Evolutionary conservation across 2,113 vertebrate genomes (phyloP).

Genomic region (Gnathonemus longibarbis): DNA sequence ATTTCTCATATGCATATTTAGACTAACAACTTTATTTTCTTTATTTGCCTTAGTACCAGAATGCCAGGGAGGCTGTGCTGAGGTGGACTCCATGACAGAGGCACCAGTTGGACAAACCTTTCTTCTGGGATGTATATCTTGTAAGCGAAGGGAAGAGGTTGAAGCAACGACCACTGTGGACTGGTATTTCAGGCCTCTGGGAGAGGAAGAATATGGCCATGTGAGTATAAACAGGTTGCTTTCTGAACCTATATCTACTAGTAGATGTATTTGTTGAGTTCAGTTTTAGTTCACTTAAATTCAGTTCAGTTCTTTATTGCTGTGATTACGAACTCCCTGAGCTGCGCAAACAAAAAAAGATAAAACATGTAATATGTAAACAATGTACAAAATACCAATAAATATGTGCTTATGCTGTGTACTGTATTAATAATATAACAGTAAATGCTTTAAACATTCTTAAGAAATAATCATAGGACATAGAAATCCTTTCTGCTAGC

Average conservation of each 20-base stretch:
- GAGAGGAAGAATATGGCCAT: constrained; percentile 56
- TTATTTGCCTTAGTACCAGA: constrained; percentile 43
- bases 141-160: constrained; percentile 77
- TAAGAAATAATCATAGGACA: not conserved
- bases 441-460: not conserved
- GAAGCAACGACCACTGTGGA: constrained; percentile 56
- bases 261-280: not conserved
- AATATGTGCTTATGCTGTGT: not conserved
- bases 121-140: constrained; percentile 78
- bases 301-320: not conserved
- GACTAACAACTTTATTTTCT: not conserved
- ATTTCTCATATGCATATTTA: not conserved
- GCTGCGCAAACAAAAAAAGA: not conserved
- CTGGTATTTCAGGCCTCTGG: constrained; percentile 69
- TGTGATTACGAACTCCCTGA: not conserved
- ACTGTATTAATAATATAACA: not conserved
- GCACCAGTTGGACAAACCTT: constrained; percentile 65
- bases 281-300: not conserved
- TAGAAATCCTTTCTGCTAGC: not conserved
- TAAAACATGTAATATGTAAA: not conserved
- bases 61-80: constrained; percentile 66
- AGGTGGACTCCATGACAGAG: constrained; percentile 77
- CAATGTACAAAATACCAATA: not conserved
- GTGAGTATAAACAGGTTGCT: constrained; percentile 38
- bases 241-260: not conserved